phyloP scores from a whole-genome alignment of 2,113 vertebrate genomes.

The Peromyscus maniculatus region DNA sequence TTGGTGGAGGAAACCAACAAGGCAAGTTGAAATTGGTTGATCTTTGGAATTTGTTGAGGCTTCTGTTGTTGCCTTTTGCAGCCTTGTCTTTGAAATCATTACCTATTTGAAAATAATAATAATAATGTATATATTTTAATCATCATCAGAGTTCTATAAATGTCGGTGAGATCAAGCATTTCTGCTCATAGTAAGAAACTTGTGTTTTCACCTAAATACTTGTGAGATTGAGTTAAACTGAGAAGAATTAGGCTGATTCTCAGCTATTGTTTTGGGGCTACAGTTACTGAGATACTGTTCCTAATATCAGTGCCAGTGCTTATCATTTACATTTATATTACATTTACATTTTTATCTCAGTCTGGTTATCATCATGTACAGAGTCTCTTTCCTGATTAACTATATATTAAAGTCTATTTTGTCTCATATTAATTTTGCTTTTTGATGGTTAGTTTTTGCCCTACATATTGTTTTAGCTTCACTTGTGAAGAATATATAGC shows the following conservation, averaged over 20 bases:
- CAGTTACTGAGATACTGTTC: not conserved
- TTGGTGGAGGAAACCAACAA: not conserved
- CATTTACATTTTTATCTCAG: not conserved
- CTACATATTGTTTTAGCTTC: conserved; percentile 12
- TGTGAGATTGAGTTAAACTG: conserved; percentile 41
- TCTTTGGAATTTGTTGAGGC: conserved; percentile 23
- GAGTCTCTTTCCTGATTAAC: conserved; percentile 1
- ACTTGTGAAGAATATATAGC: not conserved
- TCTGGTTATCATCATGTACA: not conserved
- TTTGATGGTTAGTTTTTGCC: not conserved
- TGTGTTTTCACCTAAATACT: conserved; percentile 21
- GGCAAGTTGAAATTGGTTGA: not conserved
- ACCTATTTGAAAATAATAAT: conserved; percentile 32
- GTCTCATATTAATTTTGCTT: conserved; percentile 20
- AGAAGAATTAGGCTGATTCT: not conserved
- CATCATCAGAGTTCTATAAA: not conserved
- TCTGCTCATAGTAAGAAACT: not conserved
- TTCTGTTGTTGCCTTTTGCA: not conserved
- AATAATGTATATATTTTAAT: conserved; percentile 36
- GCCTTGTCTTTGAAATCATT: conserved; percentile 30
- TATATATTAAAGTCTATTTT: conserved; percentile 11
- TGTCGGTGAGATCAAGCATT: conserved; percentile 19
- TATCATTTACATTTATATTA: not conserved
- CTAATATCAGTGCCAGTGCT: not conserved
- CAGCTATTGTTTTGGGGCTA: not conserved